Evolutionary conservation across 2,113 vertebrate genomes (phyloP), one percentile per base, ranked within the genome.

Genomic region (Pyrgilauda ruficollis): DNA sequence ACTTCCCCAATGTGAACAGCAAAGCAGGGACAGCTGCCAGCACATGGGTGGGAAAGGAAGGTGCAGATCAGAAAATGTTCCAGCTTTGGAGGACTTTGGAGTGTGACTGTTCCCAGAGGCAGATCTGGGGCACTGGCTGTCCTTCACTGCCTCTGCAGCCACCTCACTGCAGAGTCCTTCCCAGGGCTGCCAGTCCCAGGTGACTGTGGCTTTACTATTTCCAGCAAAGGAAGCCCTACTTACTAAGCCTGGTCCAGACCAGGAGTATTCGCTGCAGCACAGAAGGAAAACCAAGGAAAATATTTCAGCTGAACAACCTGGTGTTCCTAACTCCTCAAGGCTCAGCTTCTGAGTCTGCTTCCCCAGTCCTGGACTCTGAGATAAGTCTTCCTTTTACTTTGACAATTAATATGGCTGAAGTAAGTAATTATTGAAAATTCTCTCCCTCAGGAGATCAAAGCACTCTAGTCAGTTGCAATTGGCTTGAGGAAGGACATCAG

Each of bases 391-490:
- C 33, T 94, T 94, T 91, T 64, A 46, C 58, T 91, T 79, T 4
- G 6, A 69, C 56, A 87, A 87, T 93, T 92, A 92, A 66, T 82
- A 80, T 23, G n/a, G 30, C 28, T 69, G 37, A 88, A 85, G 41
- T 68, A 83, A 87, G 75, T 53, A 87, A 87, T 79, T 94, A 72
- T 31, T 85, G 44, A 94, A 89, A 95, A 82, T 79, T 76, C 31
- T 68, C 20, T 59, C 81, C 91, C 59, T 88, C 39, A 61, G 77
- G 74, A 89, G 28, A 87, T 73, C 37, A 79, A 69, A 72, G 10
- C 9, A 18, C 8, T 82, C 37, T 9, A 53, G 31, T 49, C 7
- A 84, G 85, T 87, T 91, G 26, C 33, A 84, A 58, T 28, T 82
- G 81, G 49, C 69, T 93, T 66, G 69, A 76, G 49, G 59, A 89